phyloP scores from a whole-genome alignment of 2,797 vertebrate genomes.

The Capromys pilorides region DNA sequence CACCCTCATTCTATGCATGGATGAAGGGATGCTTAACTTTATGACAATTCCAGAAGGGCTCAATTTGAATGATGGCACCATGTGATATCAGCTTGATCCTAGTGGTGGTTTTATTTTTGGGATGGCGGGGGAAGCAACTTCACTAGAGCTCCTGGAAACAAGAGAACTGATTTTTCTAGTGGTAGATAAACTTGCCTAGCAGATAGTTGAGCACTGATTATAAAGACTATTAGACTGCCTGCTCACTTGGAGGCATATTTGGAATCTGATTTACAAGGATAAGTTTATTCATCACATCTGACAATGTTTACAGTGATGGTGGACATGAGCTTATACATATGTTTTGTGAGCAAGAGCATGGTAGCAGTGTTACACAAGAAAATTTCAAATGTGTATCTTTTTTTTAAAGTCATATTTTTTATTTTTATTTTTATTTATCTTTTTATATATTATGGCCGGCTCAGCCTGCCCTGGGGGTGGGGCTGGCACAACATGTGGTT shows the following conservation, averaged over 20 bases:
- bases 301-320: constrained; percentile 1
- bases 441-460: no score
- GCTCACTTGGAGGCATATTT: constrained; percentile 34
- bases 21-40: background rate
- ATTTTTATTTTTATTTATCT: no score
- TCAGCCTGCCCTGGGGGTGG: no score
- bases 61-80: background rate
- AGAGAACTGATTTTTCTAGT: constrained; percentile 34
- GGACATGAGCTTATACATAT: background rate
- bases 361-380: background rate
- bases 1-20: background rate
- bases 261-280: constrained; percentile 24
- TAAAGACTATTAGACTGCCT: background rate
- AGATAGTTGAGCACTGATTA: background rate
- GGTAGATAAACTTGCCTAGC: constrained; percentile 19
- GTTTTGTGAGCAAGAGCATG: background rate
- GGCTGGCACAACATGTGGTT: no score
- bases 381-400: constrained; percentile 28
- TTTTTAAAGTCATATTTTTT: no score
- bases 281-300: constrained; percentile 45
- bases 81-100: background rate
- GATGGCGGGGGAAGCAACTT: constrained; percentile 23
- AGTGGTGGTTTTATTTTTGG: constrained; percentile 51
- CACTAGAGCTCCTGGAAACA: constrained; percentile 24
- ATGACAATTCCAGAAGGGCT: background rate